Evolutionary conservation across 1,140 invertebrate species (phyloP).

Genomic region (Anadara kagoshimensis): DNA sequence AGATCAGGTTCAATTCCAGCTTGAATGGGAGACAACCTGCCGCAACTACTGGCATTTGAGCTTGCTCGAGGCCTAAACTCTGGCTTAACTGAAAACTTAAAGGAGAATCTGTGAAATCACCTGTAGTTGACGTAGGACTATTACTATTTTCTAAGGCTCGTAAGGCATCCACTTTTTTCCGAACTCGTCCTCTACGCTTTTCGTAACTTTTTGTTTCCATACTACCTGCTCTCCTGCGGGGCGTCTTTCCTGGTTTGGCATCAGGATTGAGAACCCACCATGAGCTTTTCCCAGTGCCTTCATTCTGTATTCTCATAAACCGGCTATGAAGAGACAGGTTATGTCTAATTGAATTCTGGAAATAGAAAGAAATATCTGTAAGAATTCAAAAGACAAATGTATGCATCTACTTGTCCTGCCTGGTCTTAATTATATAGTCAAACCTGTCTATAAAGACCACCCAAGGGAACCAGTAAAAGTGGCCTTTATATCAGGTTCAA

Average conservation of each 20-base stretch:
- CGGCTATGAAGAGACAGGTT: constrained; percentile 99
- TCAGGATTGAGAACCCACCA: constrained; percentile 99
- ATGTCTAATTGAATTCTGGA: constrained; percentile 99
- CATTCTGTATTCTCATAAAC: constrained; percentile 99
- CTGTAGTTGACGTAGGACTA: constrained; percentile 90
- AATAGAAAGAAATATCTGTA: constrained; percentile 70
- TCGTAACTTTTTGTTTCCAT: constrained; percentile 98
- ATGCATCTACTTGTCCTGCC: no score
- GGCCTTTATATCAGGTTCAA: no score
- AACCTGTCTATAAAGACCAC: no score
- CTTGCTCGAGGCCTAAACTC: constrained; percentile 90
- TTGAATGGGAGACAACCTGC: constrained; percentile 89
- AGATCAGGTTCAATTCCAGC: constrained; percentile 85
- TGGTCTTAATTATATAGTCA: no score
- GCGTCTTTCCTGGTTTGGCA: constrained; percentile 96
- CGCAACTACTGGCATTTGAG: constrained; percentile 93
- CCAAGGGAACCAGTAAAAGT: no score
- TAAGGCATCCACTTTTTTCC: constrained; percentile 92
- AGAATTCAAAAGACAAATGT: no score
- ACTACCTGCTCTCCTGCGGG: constrained; percentile 91
- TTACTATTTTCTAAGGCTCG: constrained; percentile 63
- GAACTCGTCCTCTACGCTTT: constrained; percentile 91
- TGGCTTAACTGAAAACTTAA: constrained; percentile 86
- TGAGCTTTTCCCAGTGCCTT: constrained; percentile 98
- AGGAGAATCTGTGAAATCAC: constrained; percentile 94